Conservation (phyloP, 2,797 vertebrate genomes). For the Cacajao melanocephalus region DNA sequence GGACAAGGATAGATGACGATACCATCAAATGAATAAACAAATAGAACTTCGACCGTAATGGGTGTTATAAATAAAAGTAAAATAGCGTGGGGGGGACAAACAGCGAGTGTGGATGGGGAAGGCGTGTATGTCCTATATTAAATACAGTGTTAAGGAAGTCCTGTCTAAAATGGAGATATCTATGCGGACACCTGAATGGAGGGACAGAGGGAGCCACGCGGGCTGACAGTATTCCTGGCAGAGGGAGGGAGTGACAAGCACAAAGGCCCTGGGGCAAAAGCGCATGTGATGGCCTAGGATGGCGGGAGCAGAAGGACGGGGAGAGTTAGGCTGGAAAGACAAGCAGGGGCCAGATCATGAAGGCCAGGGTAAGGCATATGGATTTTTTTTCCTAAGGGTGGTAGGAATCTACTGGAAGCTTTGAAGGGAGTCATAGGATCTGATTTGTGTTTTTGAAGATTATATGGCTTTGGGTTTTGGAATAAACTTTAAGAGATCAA, state of each 20-base stretch:
- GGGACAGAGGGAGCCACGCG: too few species aligned
- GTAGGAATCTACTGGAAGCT: not conserved
- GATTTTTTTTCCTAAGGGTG: not conserved
- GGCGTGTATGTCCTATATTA: not conserved
- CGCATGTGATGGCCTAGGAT: fast-evolving
- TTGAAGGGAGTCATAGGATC: not conserved
- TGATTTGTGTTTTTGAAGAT: not conserved
- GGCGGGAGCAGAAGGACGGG: not conserved
- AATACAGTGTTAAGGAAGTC: not conserved
- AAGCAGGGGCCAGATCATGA: not conserved
- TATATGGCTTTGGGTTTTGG: not conserved
- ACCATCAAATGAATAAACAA: not conserved
- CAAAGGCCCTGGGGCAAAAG: not conserved
- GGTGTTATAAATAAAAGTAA: not conserved
- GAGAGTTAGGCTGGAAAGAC: not conserved
- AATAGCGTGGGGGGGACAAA: not conserved
- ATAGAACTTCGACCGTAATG: too few species aligned
- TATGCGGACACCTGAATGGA: not conserved
- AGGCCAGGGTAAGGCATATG: not conserved
- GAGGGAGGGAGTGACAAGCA: not conserved
- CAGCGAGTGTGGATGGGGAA: fast-evolving
- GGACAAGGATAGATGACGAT: not conserved
- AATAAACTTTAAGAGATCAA: not conserved
- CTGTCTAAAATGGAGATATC: not conserved
- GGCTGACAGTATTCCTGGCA: not conserved